A percentile compares a stretch with the other conserved stretches of the same genome.
Evolutionary conservation across 2,888 invertebrate genomes (phyloP).

Genomic region (Torymus tubicola): DNA sequence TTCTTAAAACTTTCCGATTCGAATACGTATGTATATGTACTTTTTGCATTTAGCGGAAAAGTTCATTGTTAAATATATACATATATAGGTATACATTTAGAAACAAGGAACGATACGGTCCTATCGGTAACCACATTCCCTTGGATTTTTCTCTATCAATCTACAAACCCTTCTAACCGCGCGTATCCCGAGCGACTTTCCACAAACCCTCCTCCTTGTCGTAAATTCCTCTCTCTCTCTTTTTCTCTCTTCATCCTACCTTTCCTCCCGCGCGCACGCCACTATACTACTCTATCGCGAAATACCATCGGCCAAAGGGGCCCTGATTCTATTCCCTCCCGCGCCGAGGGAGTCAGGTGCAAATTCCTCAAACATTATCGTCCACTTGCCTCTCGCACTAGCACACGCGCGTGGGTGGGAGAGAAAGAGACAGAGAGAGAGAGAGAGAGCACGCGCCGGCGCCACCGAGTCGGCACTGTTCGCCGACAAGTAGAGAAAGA

Average conservation of each 20-base stretch:
- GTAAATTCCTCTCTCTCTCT: neutral
- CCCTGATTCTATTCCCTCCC: conserved; percentile 20
- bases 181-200: no score
- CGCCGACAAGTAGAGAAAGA: conserved; percentile 60
- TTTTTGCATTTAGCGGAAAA: no score
- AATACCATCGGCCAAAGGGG: neutral
- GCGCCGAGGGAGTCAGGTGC: conserved; percentile 65
- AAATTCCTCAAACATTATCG: conserved; percentile 68
- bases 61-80: no score
- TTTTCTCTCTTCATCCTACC: conserved; percentile 13
- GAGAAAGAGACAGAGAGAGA: conserved; percentile 69
- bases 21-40: no score
- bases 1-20: no score
- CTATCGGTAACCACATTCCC: no score
- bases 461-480: conserved; percentile 71
- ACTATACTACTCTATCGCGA: neutral
- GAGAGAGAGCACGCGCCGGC: conserved; percentile 69
- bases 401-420: conserved; percentile 56
- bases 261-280: neutral
- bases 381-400: conserved; percentile 50
- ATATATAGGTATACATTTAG: no score
- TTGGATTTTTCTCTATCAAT: no score
- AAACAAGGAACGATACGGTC: no score
- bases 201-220: no score
- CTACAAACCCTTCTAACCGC: no score